These are phyloP conservation scores for Pristionchus maxplancki DNA, from an alignment of 2,888 invertebrate genomes.

Conservation along the genomic window DNA sequence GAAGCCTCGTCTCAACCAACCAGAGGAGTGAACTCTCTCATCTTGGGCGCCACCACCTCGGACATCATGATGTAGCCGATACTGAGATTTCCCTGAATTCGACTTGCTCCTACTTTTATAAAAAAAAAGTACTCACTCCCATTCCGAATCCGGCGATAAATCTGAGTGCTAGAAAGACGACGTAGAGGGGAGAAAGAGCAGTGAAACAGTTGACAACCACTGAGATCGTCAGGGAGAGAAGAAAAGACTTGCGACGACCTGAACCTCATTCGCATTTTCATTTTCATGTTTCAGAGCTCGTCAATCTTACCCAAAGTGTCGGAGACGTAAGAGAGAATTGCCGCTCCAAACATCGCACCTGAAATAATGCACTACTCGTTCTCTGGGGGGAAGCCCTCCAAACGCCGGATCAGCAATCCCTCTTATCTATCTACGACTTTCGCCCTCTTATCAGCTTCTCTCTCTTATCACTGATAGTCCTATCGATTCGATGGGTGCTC, in stretches of 20 bases:
- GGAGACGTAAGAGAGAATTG: conserved; percentile 28
- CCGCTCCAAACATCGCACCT: conserved; percentile 40
- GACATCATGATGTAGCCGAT: conserved; percentile 62
- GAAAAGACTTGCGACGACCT: conserved; percentile 71
- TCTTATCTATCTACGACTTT: too few species aligned
- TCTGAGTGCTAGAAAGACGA: conserved; percentile 67
- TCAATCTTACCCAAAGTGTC: conserved; percentile 45
- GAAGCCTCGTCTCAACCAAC: too few species aligned
- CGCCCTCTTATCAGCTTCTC: background rate
- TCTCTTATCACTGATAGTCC: conserved; percentile 25
- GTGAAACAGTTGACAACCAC: conserved; percentile 62
- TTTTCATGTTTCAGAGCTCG: too few species aligned
- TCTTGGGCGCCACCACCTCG: conserved; percentile 62
- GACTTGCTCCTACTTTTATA: too few species aligned
- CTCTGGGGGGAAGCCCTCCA: too few species aligned
- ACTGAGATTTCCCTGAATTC: conserved; percentile 64
- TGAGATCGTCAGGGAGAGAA: conserved; percentile 69
- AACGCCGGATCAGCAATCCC: too few species aligned
- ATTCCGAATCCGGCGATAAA: conserved; percentile 73
- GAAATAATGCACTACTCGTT: background rate
- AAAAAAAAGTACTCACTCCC: too few species aligned
- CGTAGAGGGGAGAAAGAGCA: conserved; percentile 67
- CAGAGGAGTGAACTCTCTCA: conserved; percentile 60
- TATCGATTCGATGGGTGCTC: conserved; percentile 20
- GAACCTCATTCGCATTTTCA: too few species aligned